A percentile compares a stretch with the other conserved stretches of the same genome.
Evolutionary conservation across 2,888 invertebrate species (phyloP).

Genomic region (Leucoma salicis): DNA sequence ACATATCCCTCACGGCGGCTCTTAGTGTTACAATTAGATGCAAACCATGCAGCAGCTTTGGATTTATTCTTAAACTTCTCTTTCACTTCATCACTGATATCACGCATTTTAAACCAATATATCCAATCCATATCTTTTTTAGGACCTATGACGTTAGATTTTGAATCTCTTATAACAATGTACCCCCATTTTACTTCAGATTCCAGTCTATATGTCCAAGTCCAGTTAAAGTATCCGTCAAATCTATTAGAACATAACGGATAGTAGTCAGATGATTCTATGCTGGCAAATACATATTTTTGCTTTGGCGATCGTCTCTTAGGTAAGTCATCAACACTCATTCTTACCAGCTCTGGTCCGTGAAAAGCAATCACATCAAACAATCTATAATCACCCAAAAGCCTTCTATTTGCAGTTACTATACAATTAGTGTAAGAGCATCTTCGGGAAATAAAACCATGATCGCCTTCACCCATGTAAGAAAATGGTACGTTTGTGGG

Average conservation of each 20-base stretch:
- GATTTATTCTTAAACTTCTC: slow-evolving; percentile 37
- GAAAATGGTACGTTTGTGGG: slow-evolving; percentile 46
- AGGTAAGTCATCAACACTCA: slow-evolving; percentile 32
- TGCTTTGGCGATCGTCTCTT: slow-evolving; percentile 47
- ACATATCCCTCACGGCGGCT: slow-evolving; percentile 27
- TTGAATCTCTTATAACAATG: slow-evolving; percentile 49
- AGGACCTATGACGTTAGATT: slow-evolving; percentile 52
- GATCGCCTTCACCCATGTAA: slow-evolving; percentile 48
- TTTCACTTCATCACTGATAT: slow-evolving; percentile 41
- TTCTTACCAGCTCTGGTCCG: slow-evolving; percentile 45
- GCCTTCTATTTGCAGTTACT: slow-evolving; percentile 10
- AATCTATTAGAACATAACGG: slow-evolving; percentile 45
- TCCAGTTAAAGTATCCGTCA: slow-evolving; percentile 66
- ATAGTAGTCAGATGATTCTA: slow-evolving; percentile 58
- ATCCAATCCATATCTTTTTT: slow-evolving; percentile 55
- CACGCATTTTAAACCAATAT: slow-evolving; percentile 40
- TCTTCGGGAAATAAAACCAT: slow-evolving; percentile 45
- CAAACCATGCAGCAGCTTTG: slow-evolving; percentile 48
- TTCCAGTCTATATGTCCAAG: slow-evolving; percentile 61
- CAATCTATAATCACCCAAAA: slow-evolving; percentile 24
- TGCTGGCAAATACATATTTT: slow-evolving; percentile 57
- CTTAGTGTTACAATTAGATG: slow-evolving; percentile 32
- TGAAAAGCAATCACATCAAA: slow-evolving; percentile 52
- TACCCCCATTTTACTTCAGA: slow-evolving; percentile 63
- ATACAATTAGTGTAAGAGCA: slow-evolving; percentile 32